phyloP scores from a whole-genome alignment of 2,888 invertebrate species.

The Nesidiocoris tenuis region DNA sequence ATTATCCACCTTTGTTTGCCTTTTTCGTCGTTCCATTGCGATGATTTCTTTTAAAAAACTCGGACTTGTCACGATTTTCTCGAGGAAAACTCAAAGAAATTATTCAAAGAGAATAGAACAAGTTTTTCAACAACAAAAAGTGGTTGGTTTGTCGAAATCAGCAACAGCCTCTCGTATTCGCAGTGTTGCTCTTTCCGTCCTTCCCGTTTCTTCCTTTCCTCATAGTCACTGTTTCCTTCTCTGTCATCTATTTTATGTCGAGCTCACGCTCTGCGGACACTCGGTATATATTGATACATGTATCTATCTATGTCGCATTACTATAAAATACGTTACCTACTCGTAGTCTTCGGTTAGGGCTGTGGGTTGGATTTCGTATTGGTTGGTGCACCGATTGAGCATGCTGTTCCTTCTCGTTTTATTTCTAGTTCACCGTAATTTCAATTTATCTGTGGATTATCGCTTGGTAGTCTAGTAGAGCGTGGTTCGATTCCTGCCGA shows the following conservation, averaged over 20 bases:
- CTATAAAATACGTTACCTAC: no score
- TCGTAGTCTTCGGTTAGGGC: no score
- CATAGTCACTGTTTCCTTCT: not conserved
- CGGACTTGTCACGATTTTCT: constrained; percentile 19
- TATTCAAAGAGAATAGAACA: no score
- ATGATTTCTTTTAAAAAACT: not conserved
- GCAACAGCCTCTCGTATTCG: constrained; percentile 48
- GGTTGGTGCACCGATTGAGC: not conserved
- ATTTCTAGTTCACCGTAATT: no score
- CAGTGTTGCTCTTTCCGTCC: constrained; percentile 50
- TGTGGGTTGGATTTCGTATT: not conserved
- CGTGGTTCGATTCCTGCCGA: no score
- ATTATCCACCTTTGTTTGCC: constrained; percentile 44
- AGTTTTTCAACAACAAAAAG: constrained; percentile 34
- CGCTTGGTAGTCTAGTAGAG: no score
- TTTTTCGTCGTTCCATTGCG: constrained; percentile 41
- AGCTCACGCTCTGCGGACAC: not conserved
- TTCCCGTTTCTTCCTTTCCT: constrained; percentile 13
- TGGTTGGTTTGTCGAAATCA: constrained; percentile 49
- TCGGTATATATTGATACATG: not conserved
- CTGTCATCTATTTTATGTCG: not conserved
- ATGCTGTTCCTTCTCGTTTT: not conserved
- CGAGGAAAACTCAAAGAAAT: no score
- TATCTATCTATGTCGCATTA: no score
- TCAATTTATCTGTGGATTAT: no score